Base-by-base conservation (phyloP, 2,888 invertebrate species). In the Lasioglossum lativentre region DNA sequence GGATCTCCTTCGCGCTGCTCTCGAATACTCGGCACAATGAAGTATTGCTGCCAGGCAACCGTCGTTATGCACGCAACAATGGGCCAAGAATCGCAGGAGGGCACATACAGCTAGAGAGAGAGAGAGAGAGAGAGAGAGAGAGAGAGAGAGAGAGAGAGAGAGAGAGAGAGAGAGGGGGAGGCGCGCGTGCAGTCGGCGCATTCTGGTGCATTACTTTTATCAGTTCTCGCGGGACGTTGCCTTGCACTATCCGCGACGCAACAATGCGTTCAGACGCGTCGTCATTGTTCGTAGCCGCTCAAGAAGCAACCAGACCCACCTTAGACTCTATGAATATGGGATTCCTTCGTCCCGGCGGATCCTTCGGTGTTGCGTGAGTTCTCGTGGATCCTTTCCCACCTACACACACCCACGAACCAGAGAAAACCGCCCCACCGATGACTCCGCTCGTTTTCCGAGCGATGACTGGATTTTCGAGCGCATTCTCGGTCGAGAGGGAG, bases 261-360 rank as follows among this genome's bases (percentile, higher is more conserved):
- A 92, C 91, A 92, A 92, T 91, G 88, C 90, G 89, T 88, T 86
- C 91, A 89, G 90, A 92, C 87, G 78, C 86, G 81, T 81, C 84
- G 86, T 87, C 90, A 92, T 93, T 93, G 93, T 93, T 92, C 89
- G 90, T 82, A 84, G 89, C 80, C 90, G 90, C 89, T 92, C 90
- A 92, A 92, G 91, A 93, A 93, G 85, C 86, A 89, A 23, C 23
- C 87, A 88, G 89, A 89, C 83, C 84, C 88, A 80, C 89, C 90
- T 90, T 91, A 92, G 90, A 92, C 90, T 86, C 88, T 85, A 90
- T 91, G 89, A 91, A 92, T 92, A 90, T 89, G 91, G 80, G 88
- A 90, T 90, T 85, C 86, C 85, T 86, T 78, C 84, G 79, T 89
- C 91, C 90, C 88, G 72, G 40, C 84, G 89, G 90, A 86, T 83